Percentiles rank a stretch among this genome's conserved stretches.
These are phyloP conservation scores for Chamaea fasciata DNA, from an alignment of 2,113 vertebrate species.

Conservation along the genomic window DNA sequence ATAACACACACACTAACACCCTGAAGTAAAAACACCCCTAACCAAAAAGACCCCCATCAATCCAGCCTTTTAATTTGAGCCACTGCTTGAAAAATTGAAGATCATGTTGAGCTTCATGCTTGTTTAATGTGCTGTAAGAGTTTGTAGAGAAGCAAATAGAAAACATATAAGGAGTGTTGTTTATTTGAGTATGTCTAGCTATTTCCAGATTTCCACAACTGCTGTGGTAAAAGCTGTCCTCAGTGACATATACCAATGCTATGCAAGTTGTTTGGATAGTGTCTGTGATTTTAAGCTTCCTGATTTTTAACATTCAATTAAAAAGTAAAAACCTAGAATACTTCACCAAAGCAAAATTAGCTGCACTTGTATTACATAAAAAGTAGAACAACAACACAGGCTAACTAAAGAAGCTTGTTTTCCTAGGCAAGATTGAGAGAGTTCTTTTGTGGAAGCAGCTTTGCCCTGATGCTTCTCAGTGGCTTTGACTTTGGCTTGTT, in stretches of 20 bases:
- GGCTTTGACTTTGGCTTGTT: not conserved
- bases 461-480: not conserved
- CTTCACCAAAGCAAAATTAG: not conserved
- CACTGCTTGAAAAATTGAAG: not conserved
- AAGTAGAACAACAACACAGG: not conserved
- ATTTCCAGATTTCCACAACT: not conserved
- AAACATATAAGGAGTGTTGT: not conserved
- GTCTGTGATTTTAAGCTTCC: not conserved
- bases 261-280: not conserved
- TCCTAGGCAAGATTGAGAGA: not conserved
- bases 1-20: not conserved
- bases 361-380: not conserved
- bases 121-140: not conserved
- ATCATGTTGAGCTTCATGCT: not conserved
- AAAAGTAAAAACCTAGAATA: not conserved
- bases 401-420: not conserved
- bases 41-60: not conserved
- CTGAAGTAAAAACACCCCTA: not conserved
- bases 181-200: not conserved
- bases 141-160: not conserved
- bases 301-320: not conserved
- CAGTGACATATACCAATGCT: accelerated
- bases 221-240: not conserved
- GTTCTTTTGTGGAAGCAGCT: not conserved
- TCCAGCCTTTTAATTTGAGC: not conserved